Percentiles rank a stretch among this genome's conserved stretches.
Evolutionary conservation across 2,113 vertebrate genomes (phyloP).

Genomic region (Muntiacus muntjak): DNA sequence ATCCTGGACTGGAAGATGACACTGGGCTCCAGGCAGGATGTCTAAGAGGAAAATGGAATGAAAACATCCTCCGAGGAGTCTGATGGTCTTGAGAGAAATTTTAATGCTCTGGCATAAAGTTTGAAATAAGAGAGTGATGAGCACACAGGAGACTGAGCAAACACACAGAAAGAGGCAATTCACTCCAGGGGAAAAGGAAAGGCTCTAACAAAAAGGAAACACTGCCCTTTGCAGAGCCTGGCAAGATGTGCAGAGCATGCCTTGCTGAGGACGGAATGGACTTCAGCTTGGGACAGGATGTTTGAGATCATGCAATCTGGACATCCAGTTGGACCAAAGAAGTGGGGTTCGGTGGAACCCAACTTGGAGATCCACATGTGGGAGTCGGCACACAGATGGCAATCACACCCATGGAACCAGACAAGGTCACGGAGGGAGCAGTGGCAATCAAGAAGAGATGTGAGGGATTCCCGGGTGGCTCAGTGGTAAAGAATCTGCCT

Average conservation of each 20-base stretch:
- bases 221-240: background rate
- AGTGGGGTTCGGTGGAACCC: background rate
- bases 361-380: background rate
- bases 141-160: background rate
- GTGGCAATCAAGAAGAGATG: background rate
- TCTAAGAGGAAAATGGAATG: no score
- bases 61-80: no score
- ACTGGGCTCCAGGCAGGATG: background rate
- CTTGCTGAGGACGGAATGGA: rapidly evolving
- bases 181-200: background rate
- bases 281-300: rapidly evolving
- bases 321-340: no score
- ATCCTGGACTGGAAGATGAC: no score
- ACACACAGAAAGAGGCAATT: background rate
- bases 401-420: rapidly evolving
- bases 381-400: rapidly evolving
- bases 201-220: background rate
- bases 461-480: background rate
- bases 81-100: background rate
- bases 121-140: background rate
- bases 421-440: rapidly evolving
- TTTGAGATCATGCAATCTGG: background rate
- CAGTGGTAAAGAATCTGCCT: background rate
- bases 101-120: background rate
- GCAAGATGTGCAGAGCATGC: rapidly evolving